These are phyloP conservation scores for Brachyrhaphis roseni DNA, from an alignment of 2,797 vertebrate genomes.

Conservation along the genomic window DNA sequence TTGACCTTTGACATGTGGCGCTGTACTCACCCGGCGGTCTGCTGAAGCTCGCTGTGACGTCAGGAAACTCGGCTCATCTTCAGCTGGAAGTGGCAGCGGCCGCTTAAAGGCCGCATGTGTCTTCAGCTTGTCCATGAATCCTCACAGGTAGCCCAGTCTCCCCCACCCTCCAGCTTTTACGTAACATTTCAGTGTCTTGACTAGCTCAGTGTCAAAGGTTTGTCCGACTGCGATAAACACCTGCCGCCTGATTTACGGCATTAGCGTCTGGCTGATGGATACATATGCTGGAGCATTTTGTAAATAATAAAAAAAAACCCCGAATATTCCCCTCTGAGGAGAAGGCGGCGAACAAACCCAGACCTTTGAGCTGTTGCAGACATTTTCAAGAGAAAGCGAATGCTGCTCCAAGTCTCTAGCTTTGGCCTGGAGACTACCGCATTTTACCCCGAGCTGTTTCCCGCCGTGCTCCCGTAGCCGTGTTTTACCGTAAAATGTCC, in stretches of 20 bases:
- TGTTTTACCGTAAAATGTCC: too few relatives aligned
- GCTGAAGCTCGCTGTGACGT: neutral
- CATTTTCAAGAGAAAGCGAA: neutral
- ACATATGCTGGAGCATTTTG: neutral
- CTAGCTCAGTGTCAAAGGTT: neutral
- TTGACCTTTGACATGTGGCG: neutral
- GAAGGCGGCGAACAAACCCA: neutral
- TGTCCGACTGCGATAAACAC: neutral
- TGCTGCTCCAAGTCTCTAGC: neutral
- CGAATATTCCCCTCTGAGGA: neutral
- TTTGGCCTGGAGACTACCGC: too few relatives aligned
- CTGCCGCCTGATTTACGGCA: neutral
- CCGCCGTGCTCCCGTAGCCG: too few relatives aligned
- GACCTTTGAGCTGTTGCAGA: too few relatives aligned
- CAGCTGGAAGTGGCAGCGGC: neutral
- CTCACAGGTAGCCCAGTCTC: neutral
- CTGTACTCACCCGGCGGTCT: neutral
- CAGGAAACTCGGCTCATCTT: neutral
- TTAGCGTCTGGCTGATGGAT: neutral
- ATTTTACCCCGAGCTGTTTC: too few relatives aligned
- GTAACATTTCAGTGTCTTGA: neutral
- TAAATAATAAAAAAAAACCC: neutral
- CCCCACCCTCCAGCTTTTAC: neutral
- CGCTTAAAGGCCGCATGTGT: neutral
- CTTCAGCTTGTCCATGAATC: neutral